Percentiles rank a stretch among this genome's conserved stretches.
These are phyloP conservation scores for Pandemis corylana DNA, from an alignment of 2,888 invertebrate genomes.

Conservation along the genomic window DNA sequence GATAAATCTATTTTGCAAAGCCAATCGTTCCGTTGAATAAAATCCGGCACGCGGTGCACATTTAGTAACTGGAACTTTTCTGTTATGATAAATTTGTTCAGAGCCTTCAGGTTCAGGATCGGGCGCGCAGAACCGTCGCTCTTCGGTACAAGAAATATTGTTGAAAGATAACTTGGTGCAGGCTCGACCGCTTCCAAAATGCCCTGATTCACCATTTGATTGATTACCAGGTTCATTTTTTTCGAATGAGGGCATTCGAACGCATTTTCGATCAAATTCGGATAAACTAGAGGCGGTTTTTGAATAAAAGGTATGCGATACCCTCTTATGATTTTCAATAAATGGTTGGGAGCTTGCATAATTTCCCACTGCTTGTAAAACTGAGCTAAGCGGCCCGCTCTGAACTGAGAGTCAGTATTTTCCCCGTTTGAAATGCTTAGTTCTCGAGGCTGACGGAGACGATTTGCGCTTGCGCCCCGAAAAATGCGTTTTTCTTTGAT, in stretches of 20 bases:
- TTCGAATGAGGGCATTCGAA: constrained; percentile 8
- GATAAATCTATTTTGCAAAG: constrained; percentile 42
- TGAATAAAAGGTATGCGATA: constrained; percentile 20
- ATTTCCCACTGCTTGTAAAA: constrained; percentile 5
- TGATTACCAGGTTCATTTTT: constrained; percentile 28
- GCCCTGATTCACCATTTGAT: constrained; percentile 38
- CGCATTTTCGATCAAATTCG: not conserved
- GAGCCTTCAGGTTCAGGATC: constrained; percentile 37
- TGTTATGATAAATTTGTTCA: constrained; percentile 39
- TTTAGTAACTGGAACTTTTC: constrained; percentile 41
- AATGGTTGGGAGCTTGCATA: not conserved
- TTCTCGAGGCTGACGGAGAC: too few relatives aligned
- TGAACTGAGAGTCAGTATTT: too few relatives aligned
- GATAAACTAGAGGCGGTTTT: constrained; percentile 12
- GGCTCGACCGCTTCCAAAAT: constrained; percentile 19
- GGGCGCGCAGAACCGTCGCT: constrained; percentile 29
- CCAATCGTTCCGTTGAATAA: constrained; percentile 41
- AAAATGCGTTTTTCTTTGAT: too few relatives aligned
- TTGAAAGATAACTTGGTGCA: constrained; percentile 39
- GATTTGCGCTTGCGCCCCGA: too few relatives aligned
- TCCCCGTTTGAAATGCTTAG: too few relatives aligned
- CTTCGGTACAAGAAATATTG: constrained; percentile 32
- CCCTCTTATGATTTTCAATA: constrained; percentile 18
- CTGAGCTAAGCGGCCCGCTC: not conserved
- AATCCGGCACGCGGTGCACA: constrained; percentile 39